These are phyloP conservation scores for Diplolepis rosae DNA, from an alignment of 2,888 invertebrate genomes.

Conservation along the genomic window DNA sequence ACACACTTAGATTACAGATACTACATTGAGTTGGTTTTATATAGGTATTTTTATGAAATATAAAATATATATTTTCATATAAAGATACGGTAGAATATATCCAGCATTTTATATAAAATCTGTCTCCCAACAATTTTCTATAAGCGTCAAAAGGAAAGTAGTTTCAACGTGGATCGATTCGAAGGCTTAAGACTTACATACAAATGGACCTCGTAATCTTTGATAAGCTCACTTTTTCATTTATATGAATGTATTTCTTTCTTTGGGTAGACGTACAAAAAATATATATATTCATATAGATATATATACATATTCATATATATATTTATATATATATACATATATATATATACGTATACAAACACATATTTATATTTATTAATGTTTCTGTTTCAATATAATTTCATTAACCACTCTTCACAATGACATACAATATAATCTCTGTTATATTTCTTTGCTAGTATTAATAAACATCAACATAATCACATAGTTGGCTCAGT, in stretches of 20 bases:
- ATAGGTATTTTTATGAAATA: conserved; percentile 47
- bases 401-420: conserved; percentile 48
- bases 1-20: conserved; percentile 29
- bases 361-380: conserved; percentile 45
- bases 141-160: conserved; percentile 15
- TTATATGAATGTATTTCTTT: conserved; percentile 57
- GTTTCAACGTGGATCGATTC: background rate
- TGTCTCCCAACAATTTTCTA: conserved; percentile 50
- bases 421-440: conserved; percentile 65
- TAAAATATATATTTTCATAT: conserved; percentile 56
- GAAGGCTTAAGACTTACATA: conserved; percentile 17
- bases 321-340: conserved; percentile 50
- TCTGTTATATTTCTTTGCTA: conserved; percentile 61
- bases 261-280: conserved; percentile 71
- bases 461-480: conserved; percentile 62
- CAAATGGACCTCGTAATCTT: conserved; percentile 52
- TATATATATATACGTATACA: conserved; percentile 45
- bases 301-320: conserved; percentile 43
- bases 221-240: conserved; percentile 60
- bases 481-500: conserved; percentile 59
- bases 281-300: conserved; percentile 55
- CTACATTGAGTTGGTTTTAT: conserved; percentile 43
- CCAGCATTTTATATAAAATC: conserved; percentile 59
- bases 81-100: conserved; percentile 57
- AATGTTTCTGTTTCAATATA: conserved; percentile 55